These are phyloP conservation scores for Epiblema foenella DNA, from an alignment of 2,888 invertebrate species.

Conservation along the genomic window DNA sequence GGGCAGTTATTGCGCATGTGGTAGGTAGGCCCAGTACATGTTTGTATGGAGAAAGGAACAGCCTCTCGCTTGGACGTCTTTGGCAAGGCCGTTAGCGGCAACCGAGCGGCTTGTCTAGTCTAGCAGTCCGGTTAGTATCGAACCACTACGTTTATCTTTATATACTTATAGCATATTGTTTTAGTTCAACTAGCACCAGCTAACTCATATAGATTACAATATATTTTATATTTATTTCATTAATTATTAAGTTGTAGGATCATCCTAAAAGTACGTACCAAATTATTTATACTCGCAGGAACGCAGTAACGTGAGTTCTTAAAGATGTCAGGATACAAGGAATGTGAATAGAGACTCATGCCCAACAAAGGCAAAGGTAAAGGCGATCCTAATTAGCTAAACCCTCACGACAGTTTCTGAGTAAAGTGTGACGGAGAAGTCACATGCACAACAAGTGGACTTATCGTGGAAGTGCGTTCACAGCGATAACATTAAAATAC, in stretches of 20 bases:
- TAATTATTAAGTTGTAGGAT: not conserved
- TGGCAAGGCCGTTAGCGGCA: slow-evolving; percentile 66
- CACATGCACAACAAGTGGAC: slow-evolving; percentile 72
- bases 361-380: slow-evolving; percentile 45
- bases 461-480: slow-evolving; percentile 73
- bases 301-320: not conserved
- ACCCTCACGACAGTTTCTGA: slow-evolving; percentile 65
- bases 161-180: slow-evolving; percentile 19
- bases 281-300: not conserved
- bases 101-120: slow-evolving; percentile 55
- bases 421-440: slow-evolving; percentile 67
- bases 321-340: slow-evolving; percentile 6
- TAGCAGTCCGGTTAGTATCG: too few relatives aligned
- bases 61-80: slow-evolving; percentile 67
- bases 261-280: not conserved
- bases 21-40: slow-evolving; percentile 40
- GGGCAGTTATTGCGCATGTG: slow-evolving; percentile 35
- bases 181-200: slow-evolving; percentile 5
- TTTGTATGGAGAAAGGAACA: slow-evolving; percentile 66
- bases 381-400: slow-evolving; percentile 60
- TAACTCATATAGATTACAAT: not conserved
- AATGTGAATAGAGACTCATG: slow-evolving; percentile 9
- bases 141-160: not conserved
- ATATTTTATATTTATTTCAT: slow-evolving; percentile 19
- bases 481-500: slow-evolving; percentile 82